A percentile compares a stretch with the other conserved stretches of the same genome.
phyloP scores from a whole-genome alignment of 2,888 invertebrate species.

The Leptopilina syphax region DNA sequence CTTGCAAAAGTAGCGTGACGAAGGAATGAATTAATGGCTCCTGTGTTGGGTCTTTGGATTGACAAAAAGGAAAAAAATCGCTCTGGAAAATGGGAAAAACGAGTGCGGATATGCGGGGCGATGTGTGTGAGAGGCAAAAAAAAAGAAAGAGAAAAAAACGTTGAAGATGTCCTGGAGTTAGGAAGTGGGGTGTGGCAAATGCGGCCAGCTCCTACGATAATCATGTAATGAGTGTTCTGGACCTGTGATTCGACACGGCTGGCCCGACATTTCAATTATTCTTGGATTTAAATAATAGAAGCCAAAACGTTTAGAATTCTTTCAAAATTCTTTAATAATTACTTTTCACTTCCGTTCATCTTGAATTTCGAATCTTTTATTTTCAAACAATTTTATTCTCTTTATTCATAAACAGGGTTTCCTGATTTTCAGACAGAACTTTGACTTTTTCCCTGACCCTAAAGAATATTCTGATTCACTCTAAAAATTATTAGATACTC shows the following conservation, averaged over 20 bases:
- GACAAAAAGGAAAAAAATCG: slow-evolving; percentile 51
- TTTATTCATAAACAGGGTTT: too few relatives aligned
- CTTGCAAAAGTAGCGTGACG: slow-evolving; percentile 49
- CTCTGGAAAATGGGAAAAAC: slow-evolving; percentile 47
- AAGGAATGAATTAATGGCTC: slow-evolving; percentile 59
- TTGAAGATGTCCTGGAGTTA: slow-evolving; percentile 54
- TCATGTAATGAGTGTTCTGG: slow-evolving; percentile 69
- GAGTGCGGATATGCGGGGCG: slow-evolving; percentile 24
- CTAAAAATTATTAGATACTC: too few relatives aligned
- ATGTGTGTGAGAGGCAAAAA: slow-evolving; percentile 22
- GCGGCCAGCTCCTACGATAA: slow-evolving; percentile 67
- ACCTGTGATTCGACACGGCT: slow-evolving; percentile 66
- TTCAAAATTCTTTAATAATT: not conserved
- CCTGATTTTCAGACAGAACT: too few relatives aligned
- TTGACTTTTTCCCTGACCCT: too few relatives aligned
- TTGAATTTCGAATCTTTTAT: too few relatives aligned
- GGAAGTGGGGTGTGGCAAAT: slow-evolving; percentile 63
- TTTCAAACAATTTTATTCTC: too few relatives aligned
- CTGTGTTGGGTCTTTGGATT: slow-evolving; percentile 41
- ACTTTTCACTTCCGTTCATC: not conserved
- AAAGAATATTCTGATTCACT: too few relatives aligned
- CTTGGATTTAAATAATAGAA: slow-evolving; percentile 14
- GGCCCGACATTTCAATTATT: slow-evolving; percentile 27
- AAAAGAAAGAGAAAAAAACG: slow-evolving; percentile 34
- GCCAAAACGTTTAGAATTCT: not conserved